Evolutionary conservation across 2,797 vertebrate species (phyloP).

Genomic region (Eospalax fontanierii): DNA sequence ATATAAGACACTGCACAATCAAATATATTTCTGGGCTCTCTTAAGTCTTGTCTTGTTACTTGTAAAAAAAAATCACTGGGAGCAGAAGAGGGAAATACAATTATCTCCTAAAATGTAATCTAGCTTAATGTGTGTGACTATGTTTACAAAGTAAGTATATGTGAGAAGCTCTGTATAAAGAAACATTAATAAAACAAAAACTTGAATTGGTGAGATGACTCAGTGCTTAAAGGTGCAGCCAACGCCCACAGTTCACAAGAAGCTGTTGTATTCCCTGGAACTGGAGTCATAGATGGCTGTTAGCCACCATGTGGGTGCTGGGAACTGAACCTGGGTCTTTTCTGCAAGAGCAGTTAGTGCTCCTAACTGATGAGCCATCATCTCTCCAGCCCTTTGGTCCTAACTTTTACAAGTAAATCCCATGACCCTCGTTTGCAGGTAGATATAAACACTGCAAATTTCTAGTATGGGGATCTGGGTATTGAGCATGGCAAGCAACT

Average conservation of each 20-base stretch:
- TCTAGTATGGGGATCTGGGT: too few relatives aligned
- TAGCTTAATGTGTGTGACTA: background rate
- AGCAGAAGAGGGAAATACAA: background rate
- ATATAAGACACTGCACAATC: background rate
- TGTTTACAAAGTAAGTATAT: background rate
- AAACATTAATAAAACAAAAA: background rate
- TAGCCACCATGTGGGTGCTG: too few relatives aligned
- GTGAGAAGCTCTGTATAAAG: background rate
- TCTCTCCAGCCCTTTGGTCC: too few relatives aligned
- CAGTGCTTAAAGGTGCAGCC: background rate
- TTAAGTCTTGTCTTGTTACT: background rate
- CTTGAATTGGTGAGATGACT: background rate
- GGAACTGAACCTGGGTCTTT: too few relatives aligned
- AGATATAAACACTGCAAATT: background rate
- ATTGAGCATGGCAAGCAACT: too few relatives aligned
- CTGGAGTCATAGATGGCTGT: too few relatives aligned
- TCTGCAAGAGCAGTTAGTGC: too few relatives aligned
- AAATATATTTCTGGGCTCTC: background rate
- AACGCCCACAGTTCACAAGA: too few relatives aligned
- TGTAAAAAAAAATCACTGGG: constrained; percentile 11
- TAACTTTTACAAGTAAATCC: background rate
- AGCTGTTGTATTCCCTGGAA: too few relatives aligned
- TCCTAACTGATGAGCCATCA: too few relatives aligned
- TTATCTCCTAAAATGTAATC: background rate
- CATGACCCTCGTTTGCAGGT: background rate